Conservation (phyloP, 23 tunicate genomes). For the Oikopleura dioica region DNA sequence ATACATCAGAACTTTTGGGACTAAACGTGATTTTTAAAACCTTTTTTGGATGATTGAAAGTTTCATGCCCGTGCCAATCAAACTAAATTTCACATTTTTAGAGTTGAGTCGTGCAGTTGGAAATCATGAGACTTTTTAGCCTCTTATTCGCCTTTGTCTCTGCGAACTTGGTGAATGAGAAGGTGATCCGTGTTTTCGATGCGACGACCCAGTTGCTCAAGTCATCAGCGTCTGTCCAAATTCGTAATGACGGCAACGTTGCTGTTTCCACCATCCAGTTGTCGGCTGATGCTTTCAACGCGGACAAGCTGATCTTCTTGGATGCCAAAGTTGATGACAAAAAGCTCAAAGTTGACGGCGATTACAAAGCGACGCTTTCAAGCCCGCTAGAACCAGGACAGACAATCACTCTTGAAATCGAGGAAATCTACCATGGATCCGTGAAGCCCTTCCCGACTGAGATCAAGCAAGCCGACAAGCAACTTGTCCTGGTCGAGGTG, state of each 20-base stretch:
- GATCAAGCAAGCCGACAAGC: constrained; percentile 80
- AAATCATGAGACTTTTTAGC: no score
- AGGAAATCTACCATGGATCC: neutral
- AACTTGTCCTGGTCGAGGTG: constrained; percentile 47
- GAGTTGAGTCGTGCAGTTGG: no score
- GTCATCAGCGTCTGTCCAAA: constrained; percentile 29
- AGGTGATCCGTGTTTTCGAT: constrained; percentile 53
- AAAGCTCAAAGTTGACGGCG: neutral
- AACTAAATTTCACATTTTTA: no score
- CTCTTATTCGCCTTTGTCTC: neutral
- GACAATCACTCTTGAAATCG: neutral
- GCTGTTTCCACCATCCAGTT: constrained; percentile 24
- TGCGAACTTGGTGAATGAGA: constrained; percentile 49
- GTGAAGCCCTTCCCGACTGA: neutral
- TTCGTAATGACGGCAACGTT: constrained; percentile 28
- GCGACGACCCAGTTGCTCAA: constrained; percentile 43
- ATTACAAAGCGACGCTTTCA: neutral
- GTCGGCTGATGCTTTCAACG: constrained; percentile 35
- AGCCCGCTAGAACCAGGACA: neutral
- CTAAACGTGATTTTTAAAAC: no score
- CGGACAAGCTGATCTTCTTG: constrained; percentile 26
- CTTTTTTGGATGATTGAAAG: no score
- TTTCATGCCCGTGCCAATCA: no score
- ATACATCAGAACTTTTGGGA: no score
- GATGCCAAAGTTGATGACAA: neutral